Percentiles rank a stretch among this genome's conserved stretches.
phyloP scores from a whole-genome alignment of 2,797 vertebrate species.

The Onychomys leucogaster region DNA sequence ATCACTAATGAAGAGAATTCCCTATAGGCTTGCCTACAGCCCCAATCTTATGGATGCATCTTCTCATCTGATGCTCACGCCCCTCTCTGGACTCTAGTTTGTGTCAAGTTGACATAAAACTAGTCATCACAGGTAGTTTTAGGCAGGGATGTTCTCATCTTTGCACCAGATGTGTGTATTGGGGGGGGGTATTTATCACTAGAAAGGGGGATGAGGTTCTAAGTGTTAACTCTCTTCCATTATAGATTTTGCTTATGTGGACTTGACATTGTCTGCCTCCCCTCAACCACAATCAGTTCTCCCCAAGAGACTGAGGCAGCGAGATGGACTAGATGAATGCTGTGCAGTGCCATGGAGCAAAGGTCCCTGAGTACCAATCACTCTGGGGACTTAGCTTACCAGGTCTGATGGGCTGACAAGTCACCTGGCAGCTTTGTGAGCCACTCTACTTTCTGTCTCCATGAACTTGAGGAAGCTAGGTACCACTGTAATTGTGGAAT shows the following conservation, averaged over 20 bases:
- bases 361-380: not conserved
- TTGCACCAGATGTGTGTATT: not conserved
- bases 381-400: not conserved
- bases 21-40: not conserved
- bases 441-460: not conserved
- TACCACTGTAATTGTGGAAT: too few species aligned
- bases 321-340: not conserved
- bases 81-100: not conserved
- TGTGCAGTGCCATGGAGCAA: not conserved
- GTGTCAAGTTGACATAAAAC: not conserved
- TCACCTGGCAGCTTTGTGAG: not conserved
- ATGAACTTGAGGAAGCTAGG: not conserved
- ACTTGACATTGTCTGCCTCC: not conserved
- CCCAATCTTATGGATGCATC: not conserved
- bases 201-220: not conserved
- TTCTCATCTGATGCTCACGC: not conserved
- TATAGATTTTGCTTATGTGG: not conserved
- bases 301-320: not conserved
- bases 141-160: not conserved
- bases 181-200: not conserved
- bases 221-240: not conserved
- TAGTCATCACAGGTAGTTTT: not conserved
- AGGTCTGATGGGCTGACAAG: not conserved
- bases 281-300: not conserved
- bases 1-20: not conserved